These are phyloP conservation scores for Acromyrmex charruanus DNA, from an alignment of 1,140 invertebrate genomes.

Conservation along the genomic window DNA sequence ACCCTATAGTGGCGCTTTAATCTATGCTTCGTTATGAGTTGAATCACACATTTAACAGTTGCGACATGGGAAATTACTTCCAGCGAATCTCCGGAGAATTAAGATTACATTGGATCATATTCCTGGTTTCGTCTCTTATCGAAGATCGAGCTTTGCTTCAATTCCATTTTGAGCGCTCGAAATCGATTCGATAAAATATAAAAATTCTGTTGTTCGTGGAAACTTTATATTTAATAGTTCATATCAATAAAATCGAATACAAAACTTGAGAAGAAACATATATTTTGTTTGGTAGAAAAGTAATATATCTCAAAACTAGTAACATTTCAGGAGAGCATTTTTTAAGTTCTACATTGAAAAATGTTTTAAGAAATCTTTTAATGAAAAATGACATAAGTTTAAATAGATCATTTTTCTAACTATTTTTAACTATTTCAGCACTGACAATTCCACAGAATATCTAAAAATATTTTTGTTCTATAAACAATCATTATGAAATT, in stretches of 20 bases:
- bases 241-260: background rate
- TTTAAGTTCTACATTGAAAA: too few species aligned
- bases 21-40: background rate
- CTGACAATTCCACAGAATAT: too few species aligned
- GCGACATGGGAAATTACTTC: conserved; percentile 35
- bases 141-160: background rate
- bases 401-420: too few species aligned
- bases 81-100: conserved; percentile 41
- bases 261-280: background rate
- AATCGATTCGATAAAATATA: conserved; percentile 12
- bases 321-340: too few species aligned
- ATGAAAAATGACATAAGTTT: too few species aligned
- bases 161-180: conserved; percentile 18
- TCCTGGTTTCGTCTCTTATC: background rate
- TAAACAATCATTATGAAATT: too few species aligned
- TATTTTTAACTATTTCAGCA: too few species aligned
- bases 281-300: too few species aligned
- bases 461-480: too few species aligned
- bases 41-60: conserved; percentile 47
- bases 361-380: too few species aligned
- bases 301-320: too few species aligned
- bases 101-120: conserved; percentile 20
- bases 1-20: conserved; percentile 9
- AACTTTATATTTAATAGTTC: background rate
- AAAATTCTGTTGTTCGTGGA: background rate